Evolutionary conservation across 2,797 vertebrate genomes (phyloP), one percentile per base, ranked within the genome.

Genomic region (Girardinus metallicus): DNA sequence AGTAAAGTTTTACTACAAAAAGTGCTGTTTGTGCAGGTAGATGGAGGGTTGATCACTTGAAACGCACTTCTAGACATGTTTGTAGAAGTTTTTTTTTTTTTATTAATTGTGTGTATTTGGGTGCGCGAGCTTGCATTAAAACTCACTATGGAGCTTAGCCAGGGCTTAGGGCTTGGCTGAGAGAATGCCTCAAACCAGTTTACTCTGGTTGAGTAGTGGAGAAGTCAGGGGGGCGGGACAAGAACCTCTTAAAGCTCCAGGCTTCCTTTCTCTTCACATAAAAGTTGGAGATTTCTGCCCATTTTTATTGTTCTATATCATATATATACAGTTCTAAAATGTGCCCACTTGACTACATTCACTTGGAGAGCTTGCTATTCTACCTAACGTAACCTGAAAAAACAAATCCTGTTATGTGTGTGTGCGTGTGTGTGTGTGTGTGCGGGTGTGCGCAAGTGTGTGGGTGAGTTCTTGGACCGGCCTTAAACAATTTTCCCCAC

Each of bases 181-280:
- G 90, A 93, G 93, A 94, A 92, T 81, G 89, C 94, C 93, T 95
- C 92, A 96, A 96, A 96, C 96, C 96, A 96, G 96, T 96, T 96
- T 94, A 93, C 91, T 96, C 96, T 96, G 95, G 96, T 96, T 96
- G 89, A 93, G 91, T 91, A 94, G 94, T 85, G 85, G 91, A 92
- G 93, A 92, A 92, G 93, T 92, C 86, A 53, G 51, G 91, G 87
- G 90, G 93, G 94, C 83, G 95, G 94, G 93, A 93, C 90, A 70
- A 81, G 75, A 36, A 90, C 81, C 89, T 94, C 92, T 96, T 95
- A 95, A 96, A 96, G 95, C 90, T 91, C 87, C 93, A 95, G 91
- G 79, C 79, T 82, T 75, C 77, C 49, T 86, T 64, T 92, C 43
- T 86, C 31, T 84, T 76, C 36, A 39, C 82, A n/a, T 83, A 68